phyloP scores from a whole-genome alignment of 1,140 invertebrate species.

The Drosophila serrata region DNA sequence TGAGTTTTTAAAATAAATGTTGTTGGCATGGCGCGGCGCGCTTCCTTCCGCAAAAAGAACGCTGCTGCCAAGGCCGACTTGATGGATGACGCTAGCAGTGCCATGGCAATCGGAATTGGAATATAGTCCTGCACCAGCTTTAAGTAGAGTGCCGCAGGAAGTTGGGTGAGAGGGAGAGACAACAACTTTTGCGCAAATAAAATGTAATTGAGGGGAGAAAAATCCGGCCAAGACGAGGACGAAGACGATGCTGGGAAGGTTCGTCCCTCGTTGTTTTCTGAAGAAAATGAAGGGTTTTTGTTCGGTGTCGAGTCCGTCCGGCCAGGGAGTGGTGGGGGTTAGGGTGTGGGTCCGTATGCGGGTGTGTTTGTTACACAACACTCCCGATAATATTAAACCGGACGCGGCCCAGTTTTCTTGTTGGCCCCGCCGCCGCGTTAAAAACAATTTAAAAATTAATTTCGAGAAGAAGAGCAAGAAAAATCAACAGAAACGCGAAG shows the following conservation, averaged over 20 bases:
- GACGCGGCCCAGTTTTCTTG: slow-evolving; percentile 35
- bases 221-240: slow-evolving; percentile 36
- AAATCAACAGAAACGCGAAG: slow-evolving; percentile 66
- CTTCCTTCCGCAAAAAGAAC: slow-evolving; percentile 53
- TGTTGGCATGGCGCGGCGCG: slow-evolving; percentile 58
- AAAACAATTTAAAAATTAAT: slow-evolving; percentile 78
- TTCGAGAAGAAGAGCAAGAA: slow-evolving; percentile 58
- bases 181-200: slow-evolving; percentile 69
- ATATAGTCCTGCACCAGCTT: slow-evolving; percentile 37
- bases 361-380: slow-evolving; percentile 15
- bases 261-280: slow-evolving; percentile 15
- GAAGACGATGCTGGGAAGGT: slow-evolving; percentile 43
- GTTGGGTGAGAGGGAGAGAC: slow-evolving; percentile 16
- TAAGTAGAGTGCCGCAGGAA: slow-evolving; percentile 2
- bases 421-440: slow-evolving; percentile 15
- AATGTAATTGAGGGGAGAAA: slow-evolving; percentile 74
- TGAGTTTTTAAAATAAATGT: slow-evolving; percentile 54
- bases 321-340: not conserved
- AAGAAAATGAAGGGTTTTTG: slow-evolving; percentile 18
- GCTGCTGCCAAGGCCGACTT: slow-evolving; percentile 41
- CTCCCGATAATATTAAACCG: slow-evolving; percentile 37
- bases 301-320: not conserved
- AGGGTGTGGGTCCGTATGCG: slow-evolving; percentile 1
- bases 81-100: slow-evolving; percentile 56
- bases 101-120: slow-evolving; percentile 46